These are phyloP conservation scores for Pomacea canaliculata DNA, from an alignment of 2,888 invertebrate species.

Conservation along the genomic window DNA sequence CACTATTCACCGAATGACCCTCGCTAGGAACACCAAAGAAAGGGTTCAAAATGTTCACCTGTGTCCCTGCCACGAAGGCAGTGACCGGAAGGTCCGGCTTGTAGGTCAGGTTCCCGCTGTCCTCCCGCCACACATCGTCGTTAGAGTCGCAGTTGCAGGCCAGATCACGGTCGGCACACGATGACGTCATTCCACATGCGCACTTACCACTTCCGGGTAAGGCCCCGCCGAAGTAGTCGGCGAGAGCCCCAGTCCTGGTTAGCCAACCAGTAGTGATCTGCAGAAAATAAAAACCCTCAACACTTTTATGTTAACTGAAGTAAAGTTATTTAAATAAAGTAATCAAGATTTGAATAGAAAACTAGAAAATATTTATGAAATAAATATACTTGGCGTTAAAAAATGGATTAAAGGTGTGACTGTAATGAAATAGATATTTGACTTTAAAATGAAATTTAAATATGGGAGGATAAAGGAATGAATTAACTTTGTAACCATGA, in stretches of 20 bases:
- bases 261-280: slow-evolving; percentile 53
- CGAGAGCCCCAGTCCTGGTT: slow-evolving; percentile 44
- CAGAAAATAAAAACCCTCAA: background rate
- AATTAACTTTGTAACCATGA: too few species aligned
- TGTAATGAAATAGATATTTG: too few species aligned
- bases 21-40: too few species aligned
- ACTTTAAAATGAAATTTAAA: too few species aligned
- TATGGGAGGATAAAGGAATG: too few species aligned
- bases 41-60: slow-evolving; percentile 41
- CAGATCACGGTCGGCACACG: slow-evolving; percentile 43
- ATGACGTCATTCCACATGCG: slow-evolving; percentile 56
- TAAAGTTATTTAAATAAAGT: too few species aligned
- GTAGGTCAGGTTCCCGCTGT: slow-evolving; percentile 57
- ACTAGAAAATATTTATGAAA: too few species aligned
- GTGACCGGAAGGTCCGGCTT: slow-evolving; percentile 60
- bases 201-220: slow-evolving; percentile 55
- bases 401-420: too few species aligned
- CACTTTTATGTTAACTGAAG: too few species aligned
- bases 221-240: slow-evolving; percentile 60
- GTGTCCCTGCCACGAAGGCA: slow-evolving; percentile 64
- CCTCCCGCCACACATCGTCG: slow-evolving; percentile 55
- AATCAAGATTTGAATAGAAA: too few species aligned
- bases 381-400: too few species aligned
- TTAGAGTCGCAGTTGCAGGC: slow-evolving; percentile 65
- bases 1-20: too few species aligned